phyloP scores from a whole-genome alignment of 2,113 vertebrate species.

The Chamaetylas fuelleborni region DNA sequence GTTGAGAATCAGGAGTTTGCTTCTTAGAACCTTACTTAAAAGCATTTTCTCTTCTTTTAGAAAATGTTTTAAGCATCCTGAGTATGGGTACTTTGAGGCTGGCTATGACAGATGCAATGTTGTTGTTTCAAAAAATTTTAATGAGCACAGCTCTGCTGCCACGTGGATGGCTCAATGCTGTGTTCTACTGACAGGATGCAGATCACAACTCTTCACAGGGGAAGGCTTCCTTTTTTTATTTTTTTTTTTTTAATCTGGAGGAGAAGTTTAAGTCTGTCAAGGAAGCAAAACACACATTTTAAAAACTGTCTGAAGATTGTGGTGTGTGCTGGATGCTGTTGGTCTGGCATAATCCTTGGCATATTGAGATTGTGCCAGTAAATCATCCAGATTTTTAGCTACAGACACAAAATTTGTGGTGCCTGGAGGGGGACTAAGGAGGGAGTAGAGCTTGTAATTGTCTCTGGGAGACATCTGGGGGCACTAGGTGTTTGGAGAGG shows the following conservation, averaged over 20 bases:
- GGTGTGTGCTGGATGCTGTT: background rate
- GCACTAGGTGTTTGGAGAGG: background rate
- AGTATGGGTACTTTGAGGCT: background rate
- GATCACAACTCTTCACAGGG: background rate
- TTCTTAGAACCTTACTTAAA: background rate
- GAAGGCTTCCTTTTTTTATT: background rate
- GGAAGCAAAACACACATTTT: background rate
- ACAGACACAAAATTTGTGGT: background rate
- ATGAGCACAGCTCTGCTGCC: constrained; percentile 3
- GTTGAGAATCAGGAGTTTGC: background rate
- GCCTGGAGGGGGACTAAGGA: background rate
- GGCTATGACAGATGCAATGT: background rate
- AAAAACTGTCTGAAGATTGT: background rate
- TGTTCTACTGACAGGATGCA: background rate
- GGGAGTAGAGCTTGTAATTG: background rate
- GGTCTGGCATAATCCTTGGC: background rate
- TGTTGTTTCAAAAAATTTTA: constrained; percentile 44
- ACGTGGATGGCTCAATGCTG: background rate
- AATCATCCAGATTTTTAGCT: background rate
- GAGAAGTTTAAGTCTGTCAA: background rate
- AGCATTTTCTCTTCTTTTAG: background rate
- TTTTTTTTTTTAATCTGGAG: background rate
- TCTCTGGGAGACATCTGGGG: background rate
- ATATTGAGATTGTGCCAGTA: background rate
- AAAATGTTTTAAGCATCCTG: background rate